Conservation (phyloP, 2,113 vertebrate species). For the Ivindomyrus marchei region DNA sequence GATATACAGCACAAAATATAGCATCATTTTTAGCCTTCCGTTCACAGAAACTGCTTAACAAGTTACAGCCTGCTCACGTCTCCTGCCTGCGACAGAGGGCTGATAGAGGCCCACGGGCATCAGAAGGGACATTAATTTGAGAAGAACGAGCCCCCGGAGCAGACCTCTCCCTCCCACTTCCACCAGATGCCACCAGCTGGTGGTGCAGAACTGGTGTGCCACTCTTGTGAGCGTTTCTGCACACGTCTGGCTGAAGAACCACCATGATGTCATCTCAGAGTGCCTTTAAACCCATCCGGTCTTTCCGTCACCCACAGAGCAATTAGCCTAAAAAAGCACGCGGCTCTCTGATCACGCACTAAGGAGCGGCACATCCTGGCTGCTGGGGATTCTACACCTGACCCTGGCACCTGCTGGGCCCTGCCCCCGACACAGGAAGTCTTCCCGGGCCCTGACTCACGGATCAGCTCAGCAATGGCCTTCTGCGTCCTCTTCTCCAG, state of each 20-base stretch:
- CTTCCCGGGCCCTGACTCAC: constrained; percentile 57
- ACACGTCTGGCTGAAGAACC: constrained; percentile 29
- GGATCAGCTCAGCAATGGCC: constrained; percentile 86
- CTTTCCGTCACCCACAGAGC: constrained; percentile 40
- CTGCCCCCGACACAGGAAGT: neutral
- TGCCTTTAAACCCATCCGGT: constrained; percentile 25
- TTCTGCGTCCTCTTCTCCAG: constrained; percentile 88
- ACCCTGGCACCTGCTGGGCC: neutral
- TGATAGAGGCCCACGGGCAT: neutral
- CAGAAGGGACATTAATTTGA: neutral
- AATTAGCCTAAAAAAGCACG: constrained; percentile 43
- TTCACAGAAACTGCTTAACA: neutral
- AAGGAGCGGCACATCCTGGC: neutral
- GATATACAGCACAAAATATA: neutral
- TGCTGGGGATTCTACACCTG: neutral
- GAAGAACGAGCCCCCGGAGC: neutral
- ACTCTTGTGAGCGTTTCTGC: constrained; percentile 31
- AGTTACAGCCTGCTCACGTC: neutral
- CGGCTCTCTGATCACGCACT: neutral
- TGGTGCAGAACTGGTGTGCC: constrained; percentile 8
- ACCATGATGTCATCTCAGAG: constrained; percentile 28
- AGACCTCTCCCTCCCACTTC: neutral
- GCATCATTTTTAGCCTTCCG: neutral
- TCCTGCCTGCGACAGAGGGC: neutral
- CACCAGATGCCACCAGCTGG: neutral